Evolutionary conservation across 2,113 vertebrate species (phyloP).

Genomic region (Sciurus niger): DNA sequence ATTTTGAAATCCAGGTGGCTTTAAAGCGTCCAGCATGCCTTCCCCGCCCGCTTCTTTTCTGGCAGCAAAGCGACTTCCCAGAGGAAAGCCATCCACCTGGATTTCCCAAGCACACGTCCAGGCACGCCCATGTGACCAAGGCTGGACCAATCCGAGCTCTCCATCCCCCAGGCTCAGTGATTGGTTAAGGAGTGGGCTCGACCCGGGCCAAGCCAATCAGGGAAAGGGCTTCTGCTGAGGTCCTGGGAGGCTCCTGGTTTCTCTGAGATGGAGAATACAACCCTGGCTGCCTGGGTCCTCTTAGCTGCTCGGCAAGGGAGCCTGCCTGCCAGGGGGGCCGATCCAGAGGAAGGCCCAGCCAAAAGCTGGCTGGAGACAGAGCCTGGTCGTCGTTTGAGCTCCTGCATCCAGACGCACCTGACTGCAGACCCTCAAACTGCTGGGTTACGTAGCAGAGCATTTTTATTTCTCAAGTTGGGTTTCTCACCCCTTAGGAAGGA

Average conservation of each 20-base stretch:
- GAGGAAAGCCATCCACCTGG: fast-evolving
- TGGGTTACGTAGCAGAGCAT: not conserved
- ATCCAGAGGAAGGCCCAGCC: not conserved
- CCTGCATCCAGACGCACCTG: not conserved
- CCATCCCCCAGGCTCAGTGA: not conserved
- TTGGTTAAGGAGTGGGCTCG: not conserved
- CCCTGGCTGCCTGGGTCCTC: not conserved
- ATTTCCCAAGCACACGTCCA: fast-evolving
- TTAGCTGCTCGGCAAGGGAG: not conserved
- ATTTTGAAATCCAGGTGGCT: not conserved
- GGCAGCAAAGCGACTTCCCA: not conserved
- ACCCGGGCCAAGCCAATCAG: not conserved
- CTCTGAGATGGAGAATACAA: not conserved
- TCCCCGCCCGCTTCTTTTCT: not conserved
- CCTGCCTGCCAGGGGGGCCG: not conserved
- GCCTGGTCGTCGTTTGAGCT: not conserved
- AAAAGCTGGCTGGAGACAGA: not conserved
- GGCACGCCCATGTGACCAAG: not conserved
- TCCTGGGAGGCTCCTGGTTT: not conserved
- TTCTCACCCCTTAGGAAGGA: not conserved
- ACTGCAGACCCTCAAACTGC: not conserved
- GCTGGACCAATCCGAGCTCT: not conserved
- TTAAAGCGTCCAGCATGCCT: not conserved
- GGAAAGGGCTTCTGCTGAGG: not conserved
- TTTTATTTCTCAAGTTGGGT: slow-evolving; percentile 5